Evolutionary conservation across 2,888 invertebrate species (phyloP).

Genomic region (Seira musarum): DNA sequence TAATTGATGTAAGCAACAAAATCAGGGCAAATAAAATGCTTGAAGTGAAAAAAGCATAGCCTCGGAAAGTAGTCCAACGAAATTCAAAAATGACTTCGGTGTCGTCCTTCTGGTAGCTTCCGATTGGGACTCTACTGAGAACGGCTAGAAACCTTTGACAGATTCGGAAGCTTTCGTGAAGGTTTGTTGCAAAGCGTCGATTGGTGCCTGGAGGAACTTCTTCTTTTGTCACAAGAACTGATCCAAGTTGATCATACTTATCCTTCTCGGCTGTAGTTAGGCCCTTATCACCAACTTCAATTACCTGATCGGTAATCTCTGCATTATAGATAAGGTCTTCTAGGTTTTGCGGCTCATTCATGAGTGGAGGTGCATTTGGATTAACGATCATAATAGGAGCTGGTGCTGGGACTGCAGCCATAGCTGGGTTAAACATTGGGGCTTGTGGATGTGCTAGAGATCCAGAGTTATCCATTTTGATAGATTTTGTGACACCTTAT

Average conservation of each 20-base stretch:
- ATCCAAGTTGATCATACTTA: conserved; percentile 29
- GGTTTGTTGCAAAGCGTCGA: conserved; percentile 26
- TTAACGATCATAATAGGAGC: too few species aligned
- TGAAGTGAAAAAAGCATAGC: conserved; percentile 48
- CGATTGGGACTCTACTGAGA: conserved; percentile 45
- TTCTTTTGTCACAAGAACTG: conserved; percentile 18
- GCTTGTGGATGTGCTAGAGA: too few species aligned
- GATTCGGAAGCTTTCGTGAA: conserved; percentile 41
- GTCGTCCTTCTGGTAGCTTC: conserved; percentile 20
- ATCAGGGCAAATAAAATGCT: conserved; percentile 1
- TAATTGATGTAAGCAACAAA: conserved; percentile 6
- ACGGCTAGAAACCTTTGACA: conserved; percentile 46
- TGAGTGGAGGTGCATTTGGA: too few species aligned
- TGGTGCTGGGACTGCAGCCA: too few species aligned
- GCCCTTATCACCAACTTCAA: conserved; percentile 14
- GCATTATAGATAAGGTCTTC: conserved; percentile 45
- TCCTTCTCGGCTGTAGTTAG: conserved; percentile 29
- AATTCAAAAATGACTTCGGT: conserved; percentile 41
- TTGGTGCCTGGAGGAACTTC: conserved; percentile 26
- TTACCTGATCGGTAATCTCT: conserved; percentile 22
- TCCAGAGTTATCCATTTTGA: too few species aligned
- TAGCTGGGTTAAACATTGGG: too few species aligned
- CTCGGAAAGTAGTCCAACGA: conserved; percentile 36
- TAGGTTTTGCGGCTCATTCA: conserved; percentile 7
- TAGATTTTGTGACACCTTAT: too few species aligned